Conservation (phyloP, 1,140 invertebrate species). For the Elymnias hypermnestra region DNA sequence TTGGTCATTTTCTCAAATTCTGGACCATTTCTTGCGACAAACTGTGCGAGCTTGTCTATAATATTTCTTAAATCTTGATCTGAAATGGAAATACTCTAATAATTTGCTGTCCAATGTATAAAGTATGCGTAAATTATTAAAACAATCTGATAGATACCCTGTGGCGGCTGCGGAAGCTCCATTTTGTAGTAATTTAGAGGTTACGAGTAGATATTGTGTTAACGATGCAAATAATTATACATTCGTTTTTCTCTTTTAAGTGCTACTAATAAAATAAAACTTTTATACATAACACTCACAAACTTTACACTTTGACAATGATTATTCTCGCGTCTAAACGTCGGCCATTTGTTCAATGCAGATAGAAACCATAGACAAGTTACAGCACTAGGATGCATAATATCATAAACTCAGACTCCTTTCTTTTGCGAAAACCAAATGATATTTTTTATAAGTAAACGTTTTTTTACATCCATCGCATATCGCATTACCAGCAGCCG, state of each 20-base stretch:
- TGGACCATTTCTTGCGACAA: slow-evolving; percentile 98
- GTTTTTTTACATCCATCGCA: no score
- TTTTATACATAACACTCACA: slow-evolving; percentile 7
- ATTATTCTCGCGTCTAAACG: slow-evolving; percentile 7
- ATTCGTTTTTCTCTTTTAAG: slow-evolving; percentile 5
- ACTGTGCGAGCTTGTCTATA: slow-evolving; percentile 98
- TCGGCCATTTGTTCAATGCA: slow-evolving; percentile 29
- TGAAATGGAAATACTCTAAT: no score
- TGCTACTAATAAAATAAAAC: slow-evolving; percentile 3
- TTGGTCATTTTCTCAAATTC: slow-evolving; percentile 99
- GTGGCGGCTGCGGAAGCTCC: slow-evolving; percentile 59
- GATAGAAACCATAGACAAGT: slow-evolving; percentile 9
- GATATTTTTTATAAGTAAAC: no score
- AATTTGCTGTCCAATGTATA: no score
- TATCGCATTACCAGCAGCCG: no score
- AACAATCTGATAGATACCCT: no score
- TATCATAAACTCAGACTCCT: no score
- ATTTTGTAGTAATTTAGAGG: slow-evolving; percentile 42
- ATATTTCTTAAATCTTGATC: slow-evolving; percentile 96
- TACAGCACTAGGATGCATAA: slow-evolving; percentile 1
- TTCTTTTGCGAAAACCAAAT: no score
- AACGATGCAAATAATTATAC: slow-evolving; percentile 4
- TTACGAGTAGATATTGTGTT: slow-evolving; percentile 11
- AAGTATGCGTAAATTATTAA: not conserved
- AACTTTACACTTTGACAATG: slow-evolving; percentile 14